Conservation (phyloP, 2,113 vertebrate species). For the Oriolus oriolus region DNA sequence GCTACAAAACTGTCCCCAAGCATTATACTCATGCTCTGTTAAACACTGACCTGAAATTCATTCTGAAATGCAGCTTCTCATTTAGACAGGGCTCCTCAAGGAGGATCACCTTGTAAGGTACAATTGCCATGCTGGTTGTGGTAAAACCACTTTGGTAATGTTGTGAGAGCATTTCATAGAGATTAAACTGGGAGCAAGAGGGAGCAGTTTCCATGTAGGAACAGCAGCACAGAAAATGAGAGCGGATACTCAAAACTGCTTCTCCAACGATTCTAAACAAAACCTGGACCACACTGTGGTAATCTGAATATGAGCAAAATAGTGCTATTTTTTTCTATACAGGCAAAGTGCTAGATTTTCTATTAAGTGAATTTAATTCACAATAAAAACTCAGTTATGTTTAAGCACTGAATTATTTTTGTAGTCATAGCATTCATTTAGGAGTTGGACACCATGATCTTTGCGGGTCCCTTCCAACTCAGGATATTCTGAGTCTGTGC, state of each 20-base stretch:
- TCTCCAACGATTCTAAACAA: background rate
- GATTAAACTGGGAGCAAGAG: background rate
- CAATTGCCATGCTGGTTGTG: fast-evolving
- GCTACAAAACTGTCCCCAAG: background rate
- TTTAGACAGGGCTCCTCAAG: background rate
- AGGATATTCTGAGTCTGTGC: background rate
- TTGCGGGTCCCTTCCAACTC: background rate
- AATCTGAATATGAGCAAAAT: background rate
- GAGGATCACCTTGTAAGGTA: background rate
- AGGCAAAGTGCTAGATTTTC: background rate
- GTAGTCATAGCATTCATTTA: background rate
- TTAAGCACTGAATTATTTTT: background rate
- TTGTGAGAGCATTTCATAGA: background rate
- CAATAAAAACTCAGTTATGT: background rate
- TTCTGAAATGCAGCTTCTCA: background rate
- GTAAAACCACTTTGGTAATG: background rate
- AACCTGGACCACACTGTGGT: background rate
- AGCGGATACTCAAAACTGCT: background rate
- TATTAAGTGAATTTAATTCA: background rate
- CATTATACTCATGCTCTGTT: background rate
- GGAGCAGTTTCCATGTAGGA: background rate
- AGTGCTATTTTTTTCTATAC: background rate
- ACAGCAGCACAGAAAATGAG: background rate
- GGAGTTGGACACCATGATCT: background rate
- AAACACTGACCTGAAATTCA: background rate